phyloP scores from a whole-genome alignment of 2,113 vertebrate genomes.

The Zosterops japonicus region DNA sequence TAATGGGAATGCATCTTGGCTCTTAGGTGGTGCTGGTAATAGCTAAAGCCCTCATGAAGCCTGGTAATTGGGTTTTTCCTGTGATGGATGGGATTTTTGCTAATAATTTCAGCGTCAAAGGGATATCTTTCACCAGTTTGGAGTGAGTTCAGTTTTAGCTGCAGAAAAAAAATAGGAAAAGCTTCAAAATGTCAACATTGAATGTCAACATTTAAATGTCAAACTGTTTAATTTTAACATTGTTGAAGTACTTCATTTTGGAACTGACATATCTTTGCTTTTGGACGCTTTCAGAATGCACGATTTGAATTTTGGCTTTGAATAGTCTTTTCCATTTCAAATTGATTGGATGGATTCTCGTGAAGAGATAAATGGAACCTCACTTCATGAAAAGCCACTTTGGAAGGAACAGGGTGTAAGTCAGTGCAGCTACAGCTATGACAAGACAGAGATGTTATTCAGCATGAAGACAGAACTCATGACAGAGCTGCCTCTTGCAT shows the following conservation, averaged over 20 bases:
- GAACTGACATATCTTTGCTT: neutral
- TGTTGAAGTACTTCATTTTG: conserved; percentile 11
- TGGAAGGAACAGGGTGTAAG: neutral
- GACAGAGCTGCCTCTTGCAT: neutral
- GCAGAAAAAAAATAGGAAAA: neutral
- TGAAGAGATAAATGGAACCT: neutral
- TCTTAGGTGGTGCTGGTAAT: neutral
- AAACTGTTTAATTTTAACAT: conserved; percentile 8
- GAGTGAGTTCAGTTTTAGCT: neutral
- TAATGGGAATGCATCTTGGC: neutral
- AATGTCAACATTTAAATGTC: neutral
- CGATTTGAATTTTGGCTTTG: conserved; percentile 13
- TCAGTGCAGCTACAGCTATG: neutral
- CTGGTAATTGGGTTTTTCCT: conserved; percentile 18
- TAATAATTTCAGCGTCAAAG: conserved; percentile 8
- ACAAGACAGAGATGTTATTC: neutral
- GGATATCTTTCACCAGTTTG: neutral
- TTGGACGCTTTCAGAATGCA: neutral
- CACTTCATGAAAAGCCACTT: neutral
- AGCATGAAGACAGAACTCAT: neutral
- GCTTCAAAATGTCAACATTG: conserved; percentile 1
- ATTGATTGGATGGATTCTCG: neutral
- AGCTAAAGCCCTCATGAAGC: neutral
- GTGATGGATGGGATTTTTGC: conserved; percentile 20
- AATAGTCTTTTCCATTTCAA: neutral